Conservation (phyloP, 1,140 invertebrate species). For the Heliconius melpomene region DNA sequence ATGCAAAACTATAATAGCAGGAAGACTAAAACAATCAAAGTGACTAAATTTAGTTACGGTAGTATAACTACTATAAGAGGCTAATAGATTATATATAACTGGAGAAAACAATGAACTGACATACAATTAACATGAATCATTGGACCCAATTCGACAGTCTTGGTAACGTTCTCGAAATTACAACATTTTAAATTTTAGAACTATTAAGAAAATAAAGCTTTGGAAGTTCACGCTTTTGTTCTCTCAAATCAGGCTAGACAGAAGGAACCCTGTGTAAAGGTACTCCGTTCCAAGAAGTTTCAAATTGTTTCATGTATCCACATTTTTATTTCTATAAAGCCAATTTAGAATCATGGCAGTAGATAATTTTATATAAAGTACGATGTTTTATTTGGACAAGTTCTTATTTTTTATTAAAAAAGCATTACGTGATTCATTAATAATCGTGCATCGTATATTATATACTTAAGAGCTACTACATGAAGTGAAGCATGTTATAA, state of each 20-base stretch:
- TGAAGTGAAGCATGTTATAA: neutral
- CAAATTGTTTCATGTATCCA: neutral
- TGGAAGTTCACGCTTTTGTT: neutral
- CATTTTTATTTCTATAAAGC: neutral
- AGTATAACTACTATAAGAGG: slow-evolving; percentile 11
- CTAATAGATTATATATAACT: neutral
- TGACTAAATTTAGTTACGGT: slow-evolving; percentile 46
- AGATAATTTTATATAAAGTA: slow-evolving; percentile 29
- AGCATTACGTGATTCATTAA: neutral
- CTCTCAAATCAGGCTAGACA: no score
- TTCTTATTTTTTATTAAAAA: neutral
- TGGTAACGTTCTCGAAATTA: neutral
- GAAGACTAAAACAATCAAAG: slow-evolving; percentile 53
- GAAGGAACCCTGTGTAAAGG: no score
- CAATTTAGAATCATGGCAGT: slow-evolving; percentile 1
- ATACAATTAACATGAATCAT: slow-evolving; percentile 12
- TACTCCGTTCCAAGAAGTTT: no score
- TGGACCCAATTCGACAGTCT: slow-evolving; percentile 10
- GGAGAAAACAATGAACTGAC: slow-evolving; percentile 18
- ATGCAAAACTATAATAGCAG: slow-evolving; percentile 68
- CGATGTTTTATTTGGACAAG: neutral
- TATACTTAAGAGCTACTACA: slow-evolving; percentile 14
- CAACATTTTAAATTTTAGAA: neutral
- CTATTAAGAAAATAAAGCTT: neutral
- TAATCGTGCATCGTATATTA: slow-evolving; percentile 28